Conservation (phyloP, 2,888 invertebrate species). For the Plemyria rubiginata region DNA sequence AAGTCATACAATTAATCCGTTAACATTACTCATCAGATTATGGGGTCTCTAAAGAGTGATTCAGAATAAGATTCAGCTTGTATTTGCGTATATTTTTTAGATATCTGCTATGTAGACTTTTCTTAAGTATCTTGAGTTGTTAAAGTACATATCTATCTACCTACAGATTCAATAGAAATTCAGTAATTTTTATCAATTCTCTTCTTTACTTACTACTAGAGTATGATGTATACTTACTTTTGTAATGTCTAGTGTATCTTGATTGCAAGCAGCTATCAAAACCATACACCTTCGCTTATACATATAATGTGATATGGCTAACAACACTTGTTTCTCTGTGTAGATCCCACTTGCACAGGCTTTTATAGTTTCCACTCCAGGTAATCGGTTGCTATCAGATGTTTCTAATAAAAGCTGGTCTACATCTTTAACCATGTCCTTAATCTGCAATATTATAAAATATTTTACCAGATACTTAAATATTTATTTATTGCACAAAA, state of each 20-base stretch:
- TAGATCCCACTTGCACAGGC: constrained; percentile 25
- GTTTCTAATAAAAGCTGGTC: constrained; percentile 6
- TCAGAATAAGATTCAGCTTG: too few species aligned
- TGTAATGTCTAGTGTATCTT: constrained; percentile 57
- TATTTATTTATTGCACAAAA: too few species aligned
- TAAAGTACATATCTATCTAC: too few species aligned
- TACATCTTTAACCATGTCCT: constrained; percentile 23
- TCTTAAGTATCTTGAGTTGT: too few species aligned
- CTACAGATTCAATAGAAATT: too few species aligned
- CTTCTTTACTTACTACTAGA: too few species aligned
- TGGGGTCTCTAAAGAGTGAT: too few species aligned
- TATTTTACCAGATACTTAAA: neutral
- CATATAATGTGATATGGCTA: constrained; percentile 58
- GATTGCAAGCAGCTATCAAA: constrained; percentile 47
- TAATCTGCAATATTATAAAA: constrained; percentile 13
- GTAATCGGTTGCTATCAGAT: neutral
- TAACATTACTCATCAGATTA: too few species aligned
- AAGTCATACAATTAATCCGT: too few species aligned
- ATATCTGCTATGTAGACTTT: too few species aligned
- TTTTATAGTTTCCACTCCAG: constrained; percentile 12
- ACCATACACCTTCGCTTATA: constrained; percentile 52
- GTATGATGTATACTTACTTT: constrained; percentile 48
- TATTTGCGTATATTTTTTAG: too few species aligned
- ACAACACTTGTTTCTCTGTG: constrained; percentile 49
- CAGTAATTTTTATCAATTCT: too few species aligned